phyloP scores from a whole-genome alignment of 2,113 vertebrate species.

The Oreochromis aureus region DNA sequence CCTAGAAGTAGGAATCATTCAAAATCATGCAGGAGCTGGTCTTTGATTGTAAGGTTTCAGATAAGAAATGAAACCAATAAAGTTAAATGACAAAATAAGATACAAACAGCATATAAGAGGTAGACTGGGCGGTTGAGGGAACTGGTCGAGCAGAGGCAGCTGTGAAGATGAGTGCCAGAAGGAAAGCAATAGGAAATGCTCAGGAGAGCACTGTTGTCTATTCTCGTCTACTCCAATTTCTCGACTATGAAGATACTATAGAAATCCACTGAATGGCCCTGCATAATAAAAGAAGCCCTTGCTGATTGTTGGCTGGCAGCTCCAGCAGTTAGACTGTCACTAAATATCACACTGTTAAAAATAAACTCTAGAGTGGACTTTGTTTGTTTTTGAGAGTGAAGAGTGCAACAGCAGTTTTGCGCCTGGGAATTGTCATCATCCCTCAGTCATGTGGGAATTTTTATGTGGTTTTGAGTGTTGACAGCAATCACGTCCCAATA shows the following conservation, averaged over 20 bases:
- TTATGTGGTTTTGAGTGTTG: slow-evolving; percentile 15
- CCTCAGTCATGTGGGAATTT: not conserved
- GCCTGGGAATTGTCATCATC: not conserved
- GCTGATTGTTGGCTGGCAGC: not conserved
- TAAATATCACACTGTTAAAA: not conserved
- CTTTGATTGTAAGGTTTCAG: not conserved
- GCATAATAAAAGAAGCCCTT: not conserved
- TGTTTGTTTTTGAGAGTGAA: not conserved
- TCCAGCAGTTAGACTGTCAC: not conserved
- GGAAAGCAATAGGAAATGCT: slow-evolving; percentile 20
- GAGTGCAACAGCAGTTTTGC: not conserved
- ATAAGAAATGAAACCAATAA: not conserved
- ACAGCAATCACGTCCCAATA: slow-evolving; percentile 26
- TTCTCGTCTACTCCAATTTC: not conserved
- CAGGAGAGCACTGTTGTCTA: not conserved
- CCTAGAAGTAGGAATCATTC: not conserved
- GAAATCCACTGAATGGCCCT: not conserved
- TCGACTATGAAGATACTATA: not conserved
- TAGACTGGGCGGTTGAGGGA: not conserved
- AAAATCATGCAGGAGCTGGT: not conserved
- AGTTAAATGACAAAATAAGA: not conserved
- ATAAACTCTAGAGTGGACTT: not conserved
- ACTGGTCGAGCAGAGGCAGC: slow-evolving; percentile 23
- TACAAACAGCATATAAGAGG: not conserved
- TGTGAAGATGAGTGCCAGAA: slow-evolving; percentile 27